Evolutionary conservation across 2,888 invertebrate species (phyloP), one percentile per base, ranked within the genome.

Genomic region (Platycheirus rosarum): DNA sequence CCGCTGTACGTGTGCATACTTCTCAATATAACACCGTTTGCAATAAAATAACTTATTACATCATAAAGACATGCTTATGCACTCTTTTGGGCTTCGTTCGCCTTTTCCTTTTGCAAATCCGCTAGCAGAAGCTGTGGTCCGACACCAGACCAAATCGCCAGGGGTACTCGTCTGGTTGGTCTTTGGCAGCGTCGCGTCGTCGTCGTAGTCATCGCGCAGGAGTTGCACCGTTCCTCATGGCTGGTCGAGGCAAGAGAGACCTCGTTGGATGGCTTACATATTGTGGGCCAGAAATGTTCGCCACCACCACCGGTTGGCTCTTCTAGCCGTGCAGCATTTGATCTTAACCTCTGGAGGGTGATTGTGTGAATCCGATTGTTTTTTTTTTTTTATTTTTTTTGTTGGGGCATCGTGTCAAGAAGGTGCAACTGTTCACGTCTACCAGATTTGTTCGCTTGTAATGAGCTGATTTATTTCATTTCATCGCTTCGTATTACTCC

Each of bases 11-110:
- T 82, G 82, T 77, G 71, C 77, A 82, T 82, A 82, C 82, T 82
- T 68, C 82, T 55, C 82, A 82, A 73, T 82, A 82, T 82, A 82
- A 82, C 82, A 82, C 82, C 77, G 82, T 73, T 77, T 82, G 82
- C 82, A 82, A 82, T 82, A 82, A 82, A 82, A 82, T 82, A 82
- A 82, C 82, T 82, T 82, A 82, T 82, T 82, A 82, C 82, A 82
- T 82, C 82, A 82, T 82, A 82, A 82, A 82, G 82, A 82, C 82
- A 82, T 77, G 82, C 77, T 82, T 77, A 77, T 77, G 82, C 82
- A 82, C 82, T 82, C 82, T 77, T 82, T 77, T 71, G 82, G 77
- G 80, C 62, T 71, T 42, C 76, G 66, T 68, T 82, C 29, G 80
- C 62, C 63, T 82, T 82, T 77, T 82, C 51, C 78, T 73, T 68